phyloP scores from a whole-genome alignment of 2,113 vertebrate genomes.

The Lampris incognitus region DNA sequence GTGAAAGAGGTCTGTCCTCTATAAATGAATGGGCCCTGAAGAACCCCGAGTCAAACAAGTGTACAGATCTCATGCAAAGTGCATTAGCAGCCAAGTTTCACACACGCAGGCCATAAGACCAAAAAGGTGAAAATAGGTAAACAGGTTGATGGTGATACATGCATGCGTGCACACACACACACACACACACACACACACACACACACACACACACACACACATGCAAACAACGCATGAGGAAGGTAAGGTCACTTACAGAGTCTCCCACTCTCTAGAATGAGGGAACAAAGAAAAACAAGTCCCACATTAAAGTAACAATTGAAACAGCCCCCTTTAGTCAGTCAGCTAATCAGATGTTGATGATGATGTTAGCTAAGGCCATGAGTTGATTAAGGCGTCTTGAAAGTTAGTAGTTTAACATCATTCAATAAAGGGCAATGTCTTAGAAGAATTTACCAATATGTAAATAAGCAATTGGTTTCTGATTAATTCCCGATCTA shows the following conservation, averaged over 20 bases:
- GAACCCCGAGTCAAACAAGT: neutral
- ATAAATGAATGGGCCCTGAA: slow-evolving; percentile 3
- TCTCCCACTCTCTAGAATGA: slow-evolving; percentile 91
- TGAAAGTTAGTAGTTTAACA: neutral
- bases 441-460: no score
- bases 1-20: neutral
- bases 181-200: slow-evolving; percentile 19
- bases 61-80: neutral
- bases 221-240: slow-evolving; percentile 21
- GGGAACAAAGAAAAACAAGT: slow-evolving; percentile 68
- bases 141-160: neutral
- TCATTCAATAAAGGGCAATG: no score
- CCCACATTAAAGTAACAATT: slow-evolving; percentile 11
- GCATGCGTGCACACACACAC: slow-evolving; percentile 4
- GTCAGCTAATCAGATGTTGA: no score
- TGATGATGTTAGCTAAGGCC: no score
- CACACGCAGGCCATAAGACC: neutral
- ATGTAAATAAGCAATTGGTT: no score
- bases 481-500: no score
- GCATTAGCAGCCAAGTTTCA: neutral
- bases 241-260: slow-evolving; percentile 89
- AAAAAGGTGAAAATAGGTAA: no score
- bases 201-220: slow-evolving; percentile 12
- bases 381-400: neutral
- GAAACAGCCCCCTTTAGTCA: neutral